These are phyloP conservation scores for Tetragonula carbonaria DNA, from an alignment of 2,888 invertebrate species.

Conservation along the genomic window DNA sequence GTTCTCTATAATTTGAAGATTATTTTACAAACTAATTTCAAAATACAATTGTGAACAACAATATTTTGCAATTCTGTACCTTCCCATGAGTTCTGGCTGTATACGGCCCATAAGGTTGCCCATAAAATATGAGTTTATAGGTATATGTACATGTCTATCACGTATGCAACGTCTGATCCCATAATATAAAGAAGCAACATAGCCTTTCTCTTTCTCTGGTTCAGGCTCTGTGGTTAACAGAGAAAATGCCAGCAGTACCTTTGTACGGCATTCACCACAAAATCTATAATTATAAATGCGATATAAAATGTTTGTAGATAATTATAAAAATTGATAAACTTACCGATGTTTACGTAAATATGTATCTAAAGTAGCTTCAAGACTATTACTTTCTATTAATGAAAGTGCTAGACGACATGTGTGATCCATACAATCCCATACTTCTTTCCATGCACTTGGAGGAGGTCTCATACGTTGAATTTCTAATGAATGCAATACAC, in stretches of 20 bases:
- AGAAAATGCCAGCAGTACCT: constrained; percentile 93
- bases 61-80: constrained; percentile 83
- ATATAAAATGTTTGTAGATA: constrained; percentile 1
- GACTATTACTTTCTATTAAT: constrained; percentile 92
- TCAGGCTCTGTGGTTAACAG: constrained; percentile 94
- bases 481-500: constrained; percentile 95
- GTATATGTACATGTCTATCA: constrained; percentile 94
- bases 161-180: constrained; percentile 94
- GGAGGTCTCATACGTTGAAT: constrained; percentile 91
- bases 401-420: constrained; percentile 94
- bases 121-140: constrained; percentile 95
- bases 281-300: constrained; percentile 85
- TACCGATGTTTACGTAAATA: constrained; percentile 95
- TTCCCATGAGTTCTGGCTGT: constrained; percentile 95
- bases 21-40: not conserved
- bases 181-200: constrained; percentile 93
- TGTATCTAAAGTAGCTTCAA: constrained; percentile 94
- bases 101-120: constrained; percentile 94
- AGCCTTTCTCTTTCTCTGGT: constrained; percentile 94
- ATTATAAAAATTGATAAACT: constrained; percentile 24
- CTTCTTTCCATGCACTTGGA: constrained; percentile 91
- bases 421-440: constrained; percentile 93
- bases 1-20: constrained; percentile 86
- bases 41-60: constrained; percentile 7
- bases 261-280: constrained; percentile 96